A percentile compares a stretch with the other conserved stretches of the same genome.
Conservation (phyloP, 2,888 invertebrate species). For the Uloborus plumipes region DNA sequence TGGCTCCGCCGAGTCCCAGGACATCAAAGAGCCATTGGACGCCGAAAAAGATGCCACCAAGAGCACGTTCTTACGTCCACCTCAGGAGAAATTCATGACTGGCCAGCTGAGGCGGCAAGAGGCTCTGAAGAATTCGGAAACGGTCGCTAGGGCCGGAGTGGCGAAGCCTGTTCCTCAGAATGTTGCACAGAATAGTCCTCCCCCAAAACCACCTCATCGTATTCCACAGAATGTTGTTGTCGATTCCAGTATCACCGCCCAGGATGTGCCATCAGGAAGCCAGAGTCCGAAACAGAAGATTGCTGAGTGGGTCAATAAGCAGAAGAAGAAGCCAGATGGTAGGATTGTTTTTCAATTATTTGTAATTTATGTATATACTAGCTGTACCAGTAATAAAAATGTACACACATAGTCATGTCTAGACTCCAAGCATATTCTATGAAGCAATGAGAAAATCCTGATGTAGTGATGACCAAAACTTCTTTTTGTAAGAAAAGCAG, state of each 20-base stretch:
- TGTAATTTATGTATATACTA: no score
- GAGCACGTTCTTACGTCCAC: conserved; percentile 46
- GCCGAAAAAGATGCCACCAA: conserved; percentile 28
- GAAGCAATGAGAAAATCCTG: no score
- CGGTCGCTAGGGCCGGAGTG: conserved; percentile 48
- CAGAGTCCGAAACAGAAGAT: conserved; percentile 54
- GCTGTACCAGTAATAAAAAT: no score
- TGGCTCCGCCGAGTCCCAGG: conserved; percentile 7
- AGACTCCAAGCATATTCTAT: no score
- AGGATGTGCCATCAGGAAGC: conserved; percentile 37
- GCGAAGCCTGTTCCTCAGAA: conserved; percentile 23
- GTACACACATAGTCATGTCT: no score
- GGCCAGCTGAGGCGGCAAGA: conserved; percentile 48
- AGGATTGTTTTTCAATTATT: background rate
- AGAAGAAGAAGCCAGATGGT: conserved; percentile 62
- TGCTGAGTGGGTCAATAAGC: conserved; percentile 56
- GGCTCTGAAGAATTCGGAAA: conserved; percentile 44
- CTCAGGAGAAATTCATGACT: conserved; percentile 47
- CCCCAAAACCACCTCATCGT: conserved; percentile 21
- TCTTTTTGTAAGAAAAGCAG: no score
- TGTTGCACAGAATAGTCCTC: background rate
- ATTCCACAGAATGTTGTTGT: conserved; percentile 22
- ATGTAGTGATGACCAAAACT: no score
- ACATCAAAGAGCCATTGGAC: background rate
- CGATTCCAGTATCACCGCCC: conserved; percentile 18